Evolutionary conservation across 35 echinoderm and acorn worm species (phyloP), one percentile per base, ranked within the genome.

Genomic region (Amphiura filiformis): DNA sequence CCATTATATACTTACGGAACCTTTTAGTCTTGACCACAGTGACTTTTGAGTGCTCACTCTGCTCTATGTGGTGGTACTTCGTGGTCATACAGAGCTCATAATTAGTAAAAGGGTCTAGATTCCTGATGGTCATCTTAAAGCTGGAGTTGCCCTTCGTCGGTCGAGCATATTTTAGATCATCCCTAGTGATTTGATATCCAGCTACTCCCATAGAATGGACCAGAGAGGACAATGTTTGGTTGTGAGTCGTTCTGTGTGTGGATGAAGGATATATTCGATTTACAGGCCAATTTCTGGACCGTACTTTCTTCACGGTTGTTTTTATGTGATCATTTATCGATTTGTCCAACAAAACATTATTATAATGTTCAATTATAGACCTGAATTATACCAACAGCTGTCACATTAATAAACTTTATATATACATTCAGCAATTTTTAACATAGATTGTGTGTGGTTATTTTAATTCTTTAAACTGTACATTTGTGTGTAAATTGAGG

Each of bases 21-120:
- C 65, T 82, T 17, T 87, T 57, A 32, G 94, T 92, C 36, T 42
- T 90, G 32, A 94, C 84, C 0, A 78, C 57, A 31, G 36, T 56
- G 31, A 94, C 40, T 39, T 81, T 39, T 33, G 87, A 85, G 78
- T 90, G 92, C 31, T 81, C 32, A 76, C 86, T 92, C 1, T 76
- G 77, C 70, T 83, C 52, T 40, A 81, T 65, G 34, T 95, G 35
- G 76, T 38, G 76, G 38, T 92, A 85, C 38, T 81, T 91, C 0
- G 89, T 88, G 0, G 94, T 88, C 65, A 95, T 35, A 64, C 89
- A 91, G 12, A 95, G 70, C 35, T 92, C 86, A 37, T 95, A 95
- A 30, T 87, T 57, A 36, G 85, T 95, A 39, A 40, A 92, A 0
- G 94, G 85, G 14, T 81, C 42, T 36, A 95, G 61, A 22, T 61